Conservation (phyloP, 1,140 invertebrate species). For the Euborellia annulipes region DNA sequence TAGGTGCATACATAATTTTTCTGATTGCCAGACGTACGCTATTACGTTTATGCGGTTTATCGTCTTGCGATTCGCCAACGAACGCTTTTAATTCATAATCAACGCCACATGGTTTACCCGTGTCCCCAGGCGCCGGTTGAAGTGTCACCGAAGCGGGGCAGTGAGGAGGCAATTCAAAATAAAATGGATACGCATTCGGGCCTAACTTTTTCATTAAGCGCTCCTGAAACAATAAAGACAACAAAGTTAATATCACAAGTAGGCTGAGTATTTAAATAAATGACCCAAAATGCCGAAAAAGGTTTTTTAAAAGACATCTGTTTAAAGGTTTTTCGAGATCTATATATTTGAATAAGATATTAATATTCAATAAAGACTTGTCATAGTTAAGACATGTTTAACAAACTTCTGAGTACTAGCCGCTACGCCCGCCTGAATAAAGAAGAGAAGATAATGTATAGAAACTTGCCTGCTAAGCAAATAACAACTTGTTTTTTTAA, state of each 20-base stretch:
- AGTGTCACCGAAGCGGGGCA: slow-evolving; percentile 92
- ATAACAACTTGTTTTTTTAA: too few relatives aligned
- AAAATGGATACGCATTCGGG: slow-evolving; percentile 94
- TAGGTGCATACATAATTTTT: slow-evolving; percentile 98
- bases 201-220: slow-evolving; percentile 93
- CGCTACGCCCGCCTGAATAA: too few relatives aligned
- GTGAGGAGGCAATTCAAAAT: slow-evolving; percentile 92
- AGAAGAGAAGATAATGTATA: too few relatives aligned
- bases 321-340: too few relatives aligned
- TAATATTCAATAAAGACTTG: too few relatives aligned
- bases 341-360: too few relatives aligned
- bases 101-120: slow-evolving; percentile 93
- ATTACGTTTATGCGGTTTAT: slow-evolving; percentile 90
- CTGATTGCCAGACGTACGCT: slow-evolving; percentile 72
- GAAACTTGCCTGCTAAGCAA: too few relatives aligned
- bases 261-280: too few relatives aligned
- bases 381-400: too few relatives aligned
- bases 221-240: slow-evolving; percentile 44
- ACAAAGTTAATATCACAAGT: not conserved
- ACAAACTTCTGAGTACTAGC: too few relatives aligned
- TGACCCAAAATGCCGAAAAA: too few relatives aligned
- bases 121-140: slow-evolving; percentile 88
- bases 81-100: slow-evolving; percentile 96
- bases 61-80: slow-evolving; percentile 78
- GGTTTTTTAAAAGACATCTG: too few relatives aligned